A percentile compares a stretch with the other conserved stretches of the same genome.
Conservation (phyloP, 2,888 invertebrate species). For the Boloria euphrosyne region DNA sequence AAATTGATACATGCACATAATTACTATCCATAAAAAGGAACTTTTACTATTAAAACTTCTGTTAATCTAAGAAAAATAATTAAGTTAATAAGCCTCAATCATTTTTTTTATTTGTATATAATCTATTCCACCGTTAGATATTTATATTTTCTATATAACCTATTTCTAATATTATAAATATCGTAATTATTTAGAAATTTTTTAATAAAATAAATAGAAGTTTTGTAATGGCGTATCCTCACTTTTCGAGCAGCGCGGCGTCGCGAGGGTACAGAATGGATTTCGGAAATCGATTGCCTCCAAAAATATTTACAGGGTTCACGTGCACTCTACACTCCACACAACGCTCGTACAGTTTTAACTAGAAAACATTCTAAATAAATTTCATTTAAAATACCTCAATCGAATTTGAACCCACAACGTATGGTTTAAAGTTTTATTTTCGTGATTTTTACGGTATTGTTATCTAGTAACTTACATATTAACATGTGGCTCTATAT, state of each 20-base stretch:
- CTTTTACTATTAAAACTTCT: too few relatives aligned
- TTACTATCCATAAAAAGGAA: too few relatives aligned
- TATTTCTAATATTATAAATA: neutral
- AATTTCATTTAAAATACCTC: neutral
- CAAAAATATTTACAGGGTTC: slow-evolving; percentile 78
- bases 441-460: too few relatives aligned
- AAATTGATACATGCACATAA: too few relatives aligned
- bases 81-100: too few relatives aligned
- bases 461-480: too few relatives aligned
- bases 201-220: slow-evolving; percentile 15
- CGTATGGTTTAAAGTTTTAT: too few relatives aligned
- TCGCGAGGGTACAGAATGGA: slow-evolving; percentile 76
- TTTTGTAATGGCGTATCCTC: slow-evolving; percentile 53
- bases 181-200: neutral
- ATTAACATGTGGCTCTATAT: too few relatives aligned
- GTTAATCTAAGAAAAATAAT: too few relatives aligned
- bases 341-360: slow-evolving; percentile 39
- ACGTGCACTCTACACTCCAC: slow-evolving; percentile 61
- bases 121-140: too few relatives aligned
- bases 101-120: too few relatives aligned
- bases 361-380: slow-evolving; percentile 24
- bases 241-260: slow-evolving; percentile 45
- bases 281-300: slow-evolving; percentile 82
- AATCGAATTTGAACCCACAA: neutral
- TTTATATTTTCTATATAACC: too few relatives aligned